phyloP scores from a whole-genome alignment of 2,113 vertebrate species.

The Silurus glanis region DNA sequence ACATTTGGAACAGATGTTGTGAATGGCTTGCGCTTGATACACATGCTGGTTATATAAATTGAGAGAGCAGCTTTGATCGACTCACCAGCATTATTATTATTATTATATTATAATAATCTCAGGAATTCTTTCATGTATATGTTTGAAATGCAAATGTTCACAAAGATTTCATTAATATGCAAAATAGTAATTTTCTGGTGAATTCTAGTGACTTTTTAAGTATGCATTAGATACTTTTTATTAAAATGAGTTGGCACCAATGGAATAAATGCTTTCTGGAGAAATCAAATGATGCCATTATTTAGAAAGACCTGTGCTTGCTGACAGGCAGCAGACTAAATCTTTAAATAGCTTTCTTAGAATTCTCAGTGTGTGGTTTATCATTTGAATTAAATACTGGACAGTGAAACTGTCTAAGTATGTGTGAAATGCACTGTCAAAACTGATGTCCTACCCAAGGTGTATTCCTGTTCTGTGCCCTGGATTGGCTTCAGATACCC shows the following conservation, averaged over 20 bases:
- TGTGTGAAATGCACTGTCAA: too few species aligned
- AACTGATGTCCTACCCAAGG: too few species aligned
- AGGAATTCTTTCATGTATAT: not conserved
- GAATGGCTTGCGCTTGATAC: not conserved
- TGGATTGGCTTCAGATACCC: not conserved
- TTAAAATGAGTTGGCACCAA: not conserved
- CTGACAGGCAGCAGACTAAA: not conserved
- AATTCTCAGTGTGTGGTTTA: not conserved
- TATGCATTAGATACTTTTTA: not conserved
- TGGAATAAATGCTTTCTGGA: not conserved
- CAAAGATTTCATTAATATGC: not conserved
- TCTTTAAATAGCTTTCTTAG: too few species aligned
- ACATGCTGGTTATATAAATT: not conserved
- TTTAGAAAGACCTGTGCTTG: not conserved
- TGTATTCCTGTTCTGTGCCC: not conserved
- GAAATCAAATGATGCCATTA: not conserved
- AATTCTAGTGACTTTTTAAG: not conserved
- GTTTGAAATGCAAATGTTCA: not conserved
- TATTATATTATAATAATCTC: not conserved
- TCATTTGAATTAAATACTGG: too few species aligned
- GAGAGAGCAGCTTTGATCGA: not conserved
- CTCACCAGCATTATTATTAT: too few species aligned
- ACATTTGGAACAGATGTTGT: not conserved
- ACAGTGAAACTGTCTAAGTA: not conserved
- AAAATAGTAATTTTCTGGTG: not conserved